phyloP scores from a whole-genome alignment of 2,113 vertebrate genomes.

The Callaeas wilsoni region DNA sequence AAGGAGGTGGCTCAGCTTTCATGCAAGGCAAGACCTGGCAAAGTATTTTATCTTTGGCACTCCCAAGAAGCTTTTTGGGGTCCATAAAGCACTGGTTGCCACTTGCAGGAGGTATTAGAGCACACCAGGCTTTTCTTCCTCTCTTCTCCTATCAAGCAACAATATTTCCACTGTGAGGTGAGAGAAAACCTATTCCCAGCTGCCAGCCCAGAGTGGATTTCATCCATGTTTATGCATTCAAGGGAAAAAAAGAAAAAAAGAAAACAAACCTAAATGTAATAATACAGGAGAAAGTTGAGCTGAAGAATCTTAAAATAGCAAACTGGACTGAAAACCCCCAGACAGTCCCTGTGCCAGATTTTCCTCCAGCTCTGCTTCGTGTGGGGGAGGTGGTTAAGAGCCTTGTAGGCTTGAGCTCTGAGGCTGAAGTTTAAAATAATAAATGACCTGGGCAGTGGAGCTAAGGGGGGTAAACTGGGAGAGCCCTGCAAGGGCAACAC shows the following conservation, averaged over 20 bases:
- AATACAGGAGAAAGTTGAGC: background rate
- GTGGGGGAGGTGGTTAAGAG: background rate
- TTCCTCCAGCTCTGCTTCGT: accelerated
- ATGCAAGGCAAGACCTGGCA: background rate
- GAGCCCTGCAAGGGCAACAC: accelerated
- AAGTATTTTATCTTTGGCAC: background rate
- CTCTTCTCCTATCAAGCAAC: background rate
- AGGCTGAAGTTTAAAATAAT: background rate
- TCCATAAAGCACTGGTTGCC: background rate
- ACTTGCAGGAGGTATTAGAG: too few relatives aligned
- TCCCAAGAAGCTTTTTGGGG: background rate
- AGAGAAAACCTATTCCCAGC: background rate
- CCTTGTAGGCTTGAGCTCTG: background rate
- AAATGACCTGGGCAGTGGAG: background rate
- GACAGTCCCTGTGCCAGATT: accelerated
- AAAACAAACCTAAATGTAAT: background rate
- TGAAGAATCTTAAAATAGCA: background rate
- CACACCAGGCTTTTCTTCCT: background rate
- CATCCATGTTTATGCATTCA: background rate
- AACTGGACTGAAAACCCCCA: background rate
- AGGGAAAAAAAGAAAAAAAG: background rate
- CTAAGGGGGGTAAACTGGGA: accelerated
- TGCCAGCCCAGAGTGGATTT: background rate
- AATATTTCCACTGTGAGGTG: background rate
- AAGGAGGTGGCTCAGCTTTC: background rate